Base-by-base conservation (phyloP, 2,888 invertebrate genomes). In the Chrysina gloriosa region DNA sequence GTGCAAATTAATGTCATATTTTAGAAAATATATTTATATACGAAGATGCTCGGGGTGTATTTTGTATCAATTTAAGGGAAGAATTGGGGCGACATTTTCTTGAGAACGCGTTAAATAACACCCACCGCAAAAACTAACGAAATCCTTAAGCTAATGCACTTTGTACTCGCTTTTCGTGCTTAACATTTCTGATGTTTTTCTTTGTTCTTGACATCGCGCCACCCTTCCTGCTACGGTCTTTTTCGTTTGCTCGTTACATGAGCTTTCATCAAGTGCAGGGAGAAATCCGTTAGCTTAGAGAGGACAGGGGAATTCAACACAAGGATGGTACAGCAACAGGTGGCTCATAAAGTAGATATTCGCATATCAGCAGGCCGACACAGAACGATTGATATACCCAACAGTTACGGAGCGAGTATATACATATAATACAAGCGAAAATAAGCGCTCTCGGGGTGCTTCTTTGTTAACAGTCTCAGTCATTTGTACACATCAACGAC, bases 321-420 rank as follows among this genome's bases (percentile, higher is more conserved):
- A 75, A 75, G 71, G 70, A 72, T 63, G 58, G 67, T 67, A 63
- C 54, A 71, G 80, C 84, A 84, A 84, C 84, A 84, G 84, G 84
- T 84, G 83, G 84, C 82, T 81, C 84, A 82, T 84, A 84, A 84
- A 84, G 83, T 83, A 84, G 84, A 84, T 84, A 84, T 84, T 84
- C 84, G 84, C 84, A 84, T 84, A 84, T 84, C 83, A 83, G 77
- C 78, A 79, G 78, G 77, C 78, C 77, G 75, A 78, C 81, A 81
- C 78, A 79, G 78, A 80, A 77, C 80, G 81, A 81, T 80, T 81
- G 80, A 81, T 81, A 80, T 80, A 79, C 80, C 77, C 56, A 47
- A 34, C 47, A 58, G 47, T 56, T 56, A 23, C 66, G 66, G 25
- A 63, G 47, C 23, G 31, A 16, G 16, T 39, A n/a, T 50, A 64